These are phyloP conservation scores for Pachycephala philippinensis DNA, from an alignment of 2,113 vertebrate genomes.

Conservation along the genomic window DNA sequence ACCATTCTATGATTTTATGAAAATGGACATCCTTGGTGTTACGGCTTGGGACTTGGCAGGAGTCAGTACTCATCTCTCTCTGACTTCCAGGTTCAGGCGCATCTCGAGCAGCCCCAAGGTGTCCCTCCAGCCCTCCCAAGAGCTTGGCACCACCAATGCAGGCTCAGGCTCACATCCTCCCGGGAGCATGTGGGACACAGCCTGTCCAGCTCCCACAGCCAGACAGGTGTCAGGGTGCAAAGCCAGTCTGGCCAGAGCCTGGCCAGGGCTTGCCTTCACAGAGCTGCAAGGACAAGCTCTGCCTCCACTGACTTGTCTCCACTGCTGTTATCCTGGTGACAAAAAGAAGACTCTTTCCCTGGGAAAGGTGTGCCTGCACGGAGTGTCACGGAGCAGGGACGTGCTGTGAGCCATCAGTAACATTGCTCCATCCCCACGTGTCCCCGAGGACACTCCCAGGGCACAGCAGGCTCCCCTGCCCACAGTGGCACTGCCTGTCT, in stretches of 20 bases:
- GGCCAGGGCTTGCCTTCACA: neutral
- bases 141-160: neutral
- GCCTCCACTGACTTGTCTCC: neutral
- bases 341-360: neutral
- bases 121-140: neutral
- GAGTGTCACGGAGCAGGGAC: accelerated
- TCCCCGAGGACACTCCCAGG: neutral
- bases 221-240: accelerated
- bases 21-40: neutral
- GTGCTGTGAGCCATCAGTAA: neutral
- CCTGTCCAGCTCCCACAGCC: neutral
- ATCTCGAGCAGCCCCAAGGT: accelerated
- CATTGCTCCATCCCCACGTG: neutral
- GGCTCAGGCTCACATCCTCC: neutral
- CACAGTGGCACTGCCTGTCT: neutral
- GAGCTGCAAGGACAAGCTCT: neutral
- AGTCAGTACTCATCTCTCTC: neutral
- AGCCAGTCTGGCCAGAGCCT: neutral
- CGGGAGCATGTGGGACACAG: neutral
- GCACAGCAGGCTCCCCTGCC: neutral
- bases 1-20: neutral
- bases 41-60: neutral
- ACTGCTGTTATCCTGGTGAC: neutral
- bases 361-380: neutral
- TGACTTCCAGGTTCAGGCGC: neutral